A percentile compares a stretch with the other conserved stretches of the same genome.
These are phyloP conservation scores for Gibbula magus DNA, from an alignment of 2,888 invertebrate species.

Conservation along the genomic window DNA sequence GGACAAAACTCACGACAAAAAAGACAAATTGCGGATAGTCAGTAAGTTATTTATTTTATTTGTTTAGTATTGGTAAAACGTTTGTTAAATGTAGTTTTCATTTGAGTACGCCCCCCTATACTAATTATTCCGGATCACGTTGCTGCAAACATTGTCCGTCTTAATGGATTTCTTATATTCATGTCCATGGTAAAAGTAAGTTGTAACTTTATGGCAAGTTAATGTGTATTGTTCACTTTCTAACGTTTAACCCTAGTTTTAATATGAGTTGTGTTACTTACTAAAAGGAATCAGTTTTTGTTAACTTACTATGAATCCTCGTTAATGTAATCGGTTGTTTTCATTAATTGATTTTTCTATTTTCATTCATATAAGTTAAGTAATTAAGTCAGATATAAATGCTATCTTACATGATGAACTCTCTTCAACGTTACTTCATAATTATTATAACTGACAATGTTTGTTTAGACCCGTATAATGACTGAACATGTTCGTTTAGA, in stretches of 20 bases:
- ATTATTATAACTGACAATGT: too few species aligned
- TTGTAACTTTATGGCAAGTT: not conserved
- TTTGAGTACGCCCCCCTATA: not conserved
- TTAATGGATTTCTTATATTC: not conserved
- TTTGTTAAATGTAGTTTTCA: not conserved
- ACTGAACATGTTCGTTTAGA: not conserved
- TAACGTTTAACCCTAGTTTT: too few species aligned
- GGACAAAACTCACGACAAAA: constrained; percentile 54
- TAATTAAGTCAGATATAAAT: too few species aligned
- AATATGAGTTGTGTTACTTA: too few species aligned
- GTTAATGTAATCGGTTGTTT: too few species aligned
- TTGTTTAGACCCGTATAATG: too few species aligned
- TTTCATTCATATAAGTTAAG: too few species aligned
- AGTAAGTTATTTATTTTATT: constrained; percentile 48
- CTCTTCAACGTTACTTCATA: too few species aligned
- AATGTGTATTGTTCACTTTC: not conserved
- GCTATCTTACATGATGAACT: too few species aligned
- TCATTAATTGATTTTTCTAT: too few species aligned
- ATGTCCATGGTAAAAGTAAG: not conserved
- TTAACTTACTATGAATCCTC: too few species aligned
- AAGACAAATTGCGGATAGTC: constrained; percentile 57
- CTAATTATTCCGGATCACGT: constrained; percentile 9
- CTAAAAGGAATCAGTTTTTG: too few species aligned
- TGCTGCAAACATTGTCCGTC: not conserved
- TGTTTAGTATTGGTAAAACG: not conserved